These are phyloP conservation scores for Fragum whitleyi DNA, from an alignment of 2,888 invertebrate species.

Conservation along the genomic window DNA sequence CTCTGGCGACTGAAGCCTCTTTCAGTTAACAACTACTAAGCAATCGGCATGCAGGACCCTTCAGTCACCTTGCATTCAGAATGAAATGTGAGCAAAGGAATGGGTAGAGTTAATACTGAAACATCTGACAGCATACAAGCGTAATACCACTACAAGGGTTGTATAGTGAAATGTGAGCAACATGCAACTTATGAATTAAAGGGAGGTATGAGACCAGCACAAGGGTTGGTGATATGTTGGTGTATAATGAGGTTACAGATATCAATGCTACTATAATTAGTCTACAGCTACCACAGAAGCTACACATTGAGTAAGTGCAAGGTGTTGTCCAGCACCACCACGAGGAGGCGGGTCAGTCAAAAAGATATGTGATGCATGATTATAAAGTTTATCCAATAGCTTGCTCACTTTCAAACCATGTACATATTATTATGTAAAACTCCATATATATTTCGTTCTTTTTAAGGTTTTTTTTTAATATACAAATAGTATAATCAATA, in stretches of 20 bases:
- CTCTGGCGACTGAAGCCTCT: neutral
- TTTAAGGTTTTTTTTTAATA: neutral
- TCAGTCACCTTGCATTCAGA: slow-evolving; percentile 15
- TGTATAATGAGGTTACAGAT: slow-evolving; percentile 9
- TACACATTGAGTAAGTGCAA: slow-evolving; percentile 8
- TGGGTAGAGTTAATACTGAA: slow-evolving; percentile 7
- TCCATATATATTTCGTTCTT: neutral
- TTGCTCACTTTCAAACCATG: slow-evolving; percentile 25
- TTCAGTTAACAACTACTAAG: neutral
- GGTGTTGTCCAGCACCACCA: slow-evolving; percentile 17
- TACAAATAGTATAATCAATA: neutral
- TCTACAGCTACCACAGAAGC: slow-evolving; percentile 9
- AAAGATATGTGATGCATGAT: neutral
- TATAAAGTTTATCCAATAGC: slow-evolving; percentile 3
- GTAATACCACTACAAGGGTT: neutral
- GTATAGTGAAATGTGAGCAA: neutral
- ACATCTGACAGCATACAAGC: slow-evolving; percentile 9
- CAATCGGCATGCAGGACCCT: slow-evolving; percentile 10
- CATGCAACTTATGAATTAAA: too few relatives aligned
- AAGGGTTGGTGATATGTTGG: neutral
- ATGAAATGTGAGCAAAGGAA: slow-evolving; percentile 6
- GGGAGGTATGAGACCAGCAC: neutral
- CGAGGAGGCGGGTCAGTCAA: slow-evolving; percentile 19
- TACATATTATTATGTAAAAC: neutral
- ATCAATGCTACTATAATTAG: neutral